A percentile compares a stretch with the other conserved stretches of the same genome.
Evolutionary conservation across 2,797 vertebrate genomes (phyloP).

Genomic region (Falco biarmicus): DNA sequence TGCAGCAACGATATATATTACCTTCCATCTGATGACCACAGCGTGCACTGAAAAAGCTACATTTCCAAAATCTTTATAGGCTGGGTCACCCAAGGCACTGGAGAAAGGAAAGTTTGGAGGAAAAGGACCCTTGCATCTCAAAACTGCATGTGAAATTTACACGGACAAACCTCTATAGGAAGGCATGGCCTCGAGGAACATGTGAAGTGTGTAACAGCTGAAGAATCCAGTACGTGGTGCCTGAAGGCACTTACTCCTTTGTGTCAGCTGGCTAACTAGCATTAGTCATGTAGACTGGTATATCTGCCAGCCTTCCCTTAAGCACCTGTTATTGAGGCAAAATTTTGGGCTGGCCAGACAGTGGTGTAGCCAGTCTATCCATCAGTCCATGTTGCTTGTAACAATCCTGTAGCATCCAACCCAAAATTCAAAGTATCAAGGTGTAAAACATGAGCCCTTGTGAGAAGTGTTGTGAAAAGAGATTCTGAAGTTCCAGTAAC

Average conservation of each 20-base stretch:
- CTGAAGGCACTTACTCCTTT: not conserved
- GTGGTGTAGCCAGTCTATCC: too few species aligned
- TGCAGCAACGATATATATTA: not conserved
- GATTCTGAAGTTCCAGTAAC: not conserved
- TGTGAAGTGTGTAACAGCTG: not conserved
- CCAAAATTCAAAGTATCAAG: not conserved
- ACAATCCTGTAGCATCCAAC: not conserved
- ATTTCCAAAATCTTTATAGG: not conserved
- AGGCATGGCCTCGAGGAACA: not conserved
- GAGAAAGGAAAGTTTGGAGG: not conserved
- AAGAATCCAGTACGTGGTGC: rapidly evolving
- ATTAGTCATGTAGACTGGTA: not conserved
- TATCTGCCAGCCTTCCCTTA: not conserved
- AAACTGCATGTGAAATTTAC: not conserved
- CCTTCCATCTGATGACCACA: not conserved
- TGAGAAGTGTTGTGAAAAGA: not conserved
- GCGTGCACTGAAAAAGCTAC: not conserved
- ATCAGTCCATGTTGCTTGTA: not conserved
- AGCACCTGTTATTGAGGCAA: not conserved
- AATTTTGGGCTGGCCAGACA: not conserved
- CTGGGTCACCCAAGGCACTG: not conserved
- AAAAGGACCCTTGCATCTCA: not conserved
- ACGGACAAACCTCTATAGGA: rapidly evolving
- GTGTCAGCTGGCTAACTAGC: not conserved
- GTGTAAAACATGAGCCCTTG: too few species aligned